Percentiles rank a stretch among this genome's conserved stretches.
Conservation (phyloP, 1,140 invertebrate genomes). For the Maconellicoccus hirsutus region DNA sequence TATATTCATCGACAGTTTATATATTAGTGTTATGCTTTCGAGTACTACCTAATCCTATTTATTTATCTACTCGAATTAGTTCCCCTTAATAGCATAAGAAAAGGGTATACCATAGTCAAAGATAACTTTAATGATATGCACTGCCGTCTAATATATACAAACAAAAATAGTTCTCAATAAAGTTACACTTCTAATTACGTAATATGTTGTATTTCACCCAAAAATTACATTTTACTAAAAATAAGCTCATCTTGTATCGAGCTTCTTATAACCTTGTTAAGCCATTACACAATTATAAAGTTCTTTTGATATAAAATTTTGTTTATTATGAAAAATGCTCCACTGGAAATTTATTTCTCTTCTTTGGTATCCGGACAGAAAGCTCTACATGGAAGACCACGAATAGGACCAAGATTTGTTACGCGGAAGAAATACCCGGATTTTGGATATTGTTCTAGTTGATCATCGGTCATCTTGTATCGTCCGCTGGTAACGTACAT, state of each 20-base stretch:
- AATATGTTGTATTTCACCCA: background rate
- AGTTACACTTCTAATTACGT: background rate
- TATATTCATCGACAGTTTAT: background rate
- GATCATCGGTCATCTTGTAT: background rate
- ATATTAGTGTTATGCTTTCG: background rate
- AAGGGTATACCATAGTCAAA: too few species aligned
- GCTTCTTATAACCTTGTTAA: too few species aligned
- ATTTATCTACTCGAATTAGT: background rate
- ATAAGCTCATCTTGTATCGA: background rate
- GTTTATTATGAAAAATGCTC: too few species aligned
- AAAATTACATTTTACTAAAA: background rate
- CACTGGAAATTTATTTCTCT: background rate
- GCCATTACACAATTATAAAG: too few species aligned
- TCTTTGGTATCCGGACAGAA: background rate
- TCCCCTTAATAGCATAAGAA: background rate
- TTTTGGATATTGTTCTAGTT: background rate
- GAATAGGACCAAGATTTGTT: background rate
- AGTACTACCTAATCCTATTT: background rate
- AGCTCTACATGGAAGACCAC: background rate
- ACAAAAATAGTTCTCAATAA: background rate
- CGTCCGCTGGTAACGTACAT: background rate
- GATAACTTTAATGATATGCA: background rate
- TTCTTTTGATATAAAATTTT: too few species aligned
- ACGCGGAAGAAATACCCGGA: background rate
- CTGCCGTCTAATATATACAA: background rate